phyloP scores from a whole-genome alignment of 1,140 invertebrate genomes.

The Papilio aristodemus region DNA sequence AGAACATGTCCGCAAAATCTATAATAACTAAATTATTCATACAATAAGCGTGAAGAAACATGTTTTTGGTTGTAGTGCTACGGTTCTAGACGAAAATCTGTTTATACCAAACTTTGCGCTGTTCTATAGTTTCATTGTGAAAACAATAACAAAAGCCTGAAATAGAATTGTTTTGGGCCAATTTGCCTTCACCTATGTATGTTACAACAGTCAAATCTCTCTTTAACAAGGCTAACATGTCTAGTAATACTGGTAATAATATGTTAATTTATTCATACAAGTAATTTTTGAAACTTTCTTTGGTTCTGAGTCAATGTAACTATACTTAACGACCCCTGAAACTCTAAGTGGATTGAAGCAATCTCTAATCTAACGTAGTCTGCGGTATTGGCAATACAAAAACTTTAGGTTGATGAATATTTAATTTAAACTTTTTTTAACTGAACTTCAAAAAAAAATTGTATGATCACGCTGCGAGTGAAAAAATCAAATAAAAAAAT shows the following conservation, averaged over 20 bases:
- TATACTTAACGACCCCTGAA: not conserved
- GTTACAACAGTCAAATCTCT: constrained; percentile 24
- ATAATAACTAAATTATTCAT: constrained; percentile 15
- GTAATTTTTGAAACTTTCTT: not conserved
- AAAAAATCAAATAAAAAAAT: too few species aligned
- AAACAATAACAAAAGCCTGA: constrained; percentile 45
- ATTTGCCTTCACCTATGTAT: constrained; percentile 21
- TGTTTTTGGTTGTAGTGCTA: constrained; percentile 1
- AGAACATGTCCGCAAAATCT: not conserved
- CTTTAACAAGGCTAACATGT: constrained; percentile 31
- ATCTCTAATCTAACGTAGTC: not conserved
- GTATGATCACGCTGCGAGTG: too few species aligned
- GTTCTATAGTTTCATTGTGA: constrained; percentile 33
- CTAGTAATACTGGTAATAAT: not conserved
- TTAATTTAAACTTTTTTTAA: too few species aligned
- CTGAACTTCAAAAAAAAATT: too few species aligned
- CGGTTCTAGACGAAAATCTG: constrained; percentile 13
- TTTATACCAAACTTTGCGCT: constrained; percentile 13
- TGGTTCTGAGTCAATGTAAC: not conserved
- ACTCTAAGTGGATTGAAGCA: not conserved
- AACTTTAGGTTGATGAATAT: not conserved
- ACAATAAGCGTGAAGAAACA: not conserved
- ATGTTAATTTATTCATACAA: not conserved
- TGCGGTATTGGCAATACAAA: not conserved
- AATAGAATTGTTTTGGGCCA: constrained; percentile 32